Base-by-base conservation (phyloP, 2,797 vertebrate genomes). In the Myotis daubentonii region DNA sequence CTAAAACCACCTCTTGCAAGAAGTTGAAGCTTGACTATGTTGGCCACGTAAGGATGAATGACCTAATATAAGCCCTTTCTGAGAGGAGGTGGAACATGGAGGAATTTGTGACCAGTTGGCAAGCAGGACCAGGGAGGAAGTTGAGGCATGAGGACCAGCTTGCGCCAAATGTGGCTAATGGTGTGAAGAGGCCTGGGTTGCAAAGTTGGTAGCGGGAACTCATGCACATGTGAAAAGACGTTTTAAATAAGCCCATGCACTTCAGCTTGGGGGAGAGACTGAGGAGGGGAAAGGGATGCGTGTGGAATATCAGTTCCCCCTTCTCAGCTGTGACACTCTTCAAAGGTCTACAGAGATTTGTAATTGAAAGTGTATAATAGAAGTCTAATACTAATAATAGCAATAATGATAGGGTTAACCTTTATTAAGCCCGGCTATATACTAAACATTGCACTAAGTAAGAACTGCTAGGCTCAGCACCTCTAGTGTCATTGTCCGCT, bases 281-380 rank as follows among this genome's bases (percentile, higher is more conserved):
- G 62, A 66, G 47, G 57, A 80, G 9, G 25, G 51, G 19, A 51
- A 76, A 72, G 3, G 4, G 25, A 20, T 60, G 7, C 6, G 0
- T 8, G 57, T 78, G 41, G 23, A 70, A 13, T 60, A 28, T 22
- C 20, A n/a, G 12, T 81, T 93, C 11, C 38, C 65, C 38, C 5
- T 4, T 57, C 25, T 57, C 47, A 60, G 41, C 72, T 36, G 72
- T 70, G 33, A n/a, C 4, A 22, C 30, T 71, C 10, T 60, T 92
- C 28, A 65, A 57, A 93, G 74, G 20, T 92, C 75, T 87, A 47
- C 83, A 93, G 51, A 86, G 53, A 38, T 49, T 78, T 96, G 57
- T 87, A 57, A 93, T 33, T 49, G 53, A 79, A 93, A 30, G 47
- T 60, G 7, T 68, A 22, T 57, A 47, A 71, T 33, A 78, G 41